phyloP scores from a whole-genome alignment of 2,888 invertebrate species.

The Acanthoscelides obtectus region DNA sequence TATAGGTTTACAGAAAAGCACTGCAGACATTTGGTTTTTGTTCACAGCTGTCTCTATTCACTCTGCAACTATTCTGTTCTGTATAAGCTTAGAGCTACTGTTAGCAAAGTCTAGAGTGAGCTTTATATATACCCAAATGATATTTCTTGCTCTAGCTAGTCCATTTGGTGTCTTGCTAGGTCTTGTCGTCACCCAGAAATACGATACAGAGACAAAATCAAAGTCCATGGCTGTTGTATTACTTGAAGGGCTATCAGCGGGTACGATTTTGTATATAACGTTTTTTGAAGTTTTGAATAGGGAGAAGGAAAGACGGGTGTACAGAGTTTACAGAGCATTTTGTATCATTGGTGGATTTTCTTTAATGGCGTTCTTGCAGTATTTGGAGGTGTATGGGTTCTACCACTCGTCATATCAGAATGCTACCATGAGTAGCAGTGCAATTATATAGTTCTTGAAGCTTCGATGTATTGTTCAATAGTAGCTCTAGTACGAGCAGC shows the following conservation, averaged over 20 bases:
- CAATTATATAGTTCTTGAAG: not conserved
- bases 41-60: constrained; percentile 52
- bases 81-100: constrained; percentile 52
- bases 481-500: too few species aligned
- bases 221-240: constrained; percentile 45
- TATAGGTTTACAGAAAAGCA: constrained; percentile 49
- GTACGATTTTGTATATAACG: constrained; percentile 51
- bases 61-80: constrained; percentile 52
- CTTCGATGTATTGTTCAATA: too few species aligned
- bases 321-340: constrained; percentile 38
- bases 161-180: constrained; percentile 51
- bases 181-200: constrained; percentile 44
- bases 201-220: constrained; percentile 38
- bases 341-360: constrained; percentile 44
- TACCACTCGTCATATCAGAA: not conserved
- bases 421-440: not conserved
- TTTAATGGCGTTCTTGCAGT: constrained; percentile 42
- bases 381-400: constrained; percentile 21
- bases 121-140: constrained; percentile 46
- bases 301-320: constrained; percentile 44
- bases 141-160: constrained; percentile 48
- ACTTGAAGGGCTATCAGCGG: constrained; percentile 50
- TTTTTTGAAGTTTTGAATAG: constrained; percentile 52
- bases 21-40: constrained; percentile 50
- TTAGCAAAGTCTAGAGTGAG: constrained; percentile 44